These are phyloP conservation scores for Mormyrus lacerda DNA, from an alignment of 2,113 vertebrate species.

Conservation along the genomic window DNA sequence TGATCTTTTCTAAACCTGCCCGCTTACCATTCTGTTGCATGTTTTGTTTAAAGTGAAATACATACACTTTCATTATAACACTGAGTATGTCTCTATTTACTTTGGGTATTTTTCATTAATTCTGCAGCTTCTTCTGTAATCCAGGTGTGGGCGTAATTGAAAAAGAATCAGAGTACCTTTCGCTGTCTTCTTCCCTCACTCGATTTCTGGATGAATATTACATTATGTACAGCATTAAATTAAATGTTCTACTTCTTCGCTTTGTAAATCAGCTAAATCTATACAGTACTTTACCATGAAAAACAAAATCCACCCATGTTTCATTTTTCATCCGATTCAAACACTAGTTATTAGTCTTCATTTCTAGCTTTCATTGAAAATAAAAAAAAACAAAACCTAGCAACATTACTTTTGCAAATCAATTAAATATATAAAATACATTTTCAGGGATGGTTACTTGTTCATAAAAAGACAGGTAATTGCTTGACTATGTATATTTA, in stretches of 20 bases:
- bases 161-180: neutral
- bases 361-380: neutral
- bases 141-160: neutral
- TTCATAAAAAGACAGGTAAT: neutral
- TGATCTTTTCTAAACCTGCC: neutral
- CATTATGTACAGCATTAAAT: neutral
- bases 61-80: neutral
- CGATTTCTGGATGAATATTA: neutral
- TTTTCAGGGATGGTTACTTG: neutral
- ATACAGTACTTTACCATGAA: neutral
- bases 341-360: neutral
- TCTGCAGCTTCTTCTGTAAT: neutral
- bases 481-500: neutral
- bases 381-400: neutral
- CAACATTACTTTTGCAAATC: neutral
- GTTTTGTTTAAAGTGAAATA: neutral
- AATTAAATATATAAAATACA: neutral
- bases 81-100: neutral
- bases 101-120: neutral
- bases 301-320: neutral
- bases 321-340: neutral
- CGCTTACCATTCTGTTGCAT: neutral
- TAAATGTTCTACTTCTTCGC: neutral
- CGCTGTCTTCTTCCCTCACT: neutral
- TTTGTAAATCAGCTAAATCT: neutral